phyloP scores from a whole-genome alignment of 2,113 vertebrate species.

The Melanerpes formicivorus region DNA sequence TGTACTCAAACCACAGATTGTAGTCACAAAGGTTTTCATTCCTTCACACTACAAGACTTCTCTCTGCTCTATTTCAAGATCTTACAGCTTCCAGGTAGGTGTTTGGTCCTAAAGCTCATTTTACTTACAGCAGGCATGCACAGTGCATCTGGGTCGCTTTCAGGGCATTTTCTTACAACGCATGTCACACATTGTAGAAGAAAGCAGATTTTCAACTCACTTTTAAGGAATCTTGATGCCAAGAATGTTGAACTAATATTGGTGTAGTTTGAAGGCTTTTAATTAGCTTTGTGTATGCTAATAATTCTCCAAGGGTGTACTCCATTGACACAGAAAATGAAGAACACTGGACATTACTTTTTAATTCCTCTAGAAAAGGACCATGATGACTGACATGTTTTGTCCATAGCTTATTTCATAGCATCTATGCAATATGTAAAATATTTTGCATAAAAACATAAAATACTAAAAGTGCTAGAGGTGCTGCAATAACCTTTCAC shows the following conservation, averaged over 20 bases:
- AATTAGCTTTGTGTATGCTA: not conserved
- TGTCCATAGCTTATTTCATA: not conserved
- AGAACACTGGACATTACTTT: not conserved
- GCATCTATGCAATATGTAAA: not conserved
- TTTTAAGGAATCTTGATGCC: not conserved
- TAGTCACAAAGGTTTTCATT: slow-evolving; percentile 23
- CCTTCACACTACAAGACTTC: not conserved
- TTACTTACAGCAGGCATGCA: not conserved
- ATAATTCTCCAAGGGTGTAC: not conserved
- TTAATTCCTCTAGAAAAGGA: not conserved
- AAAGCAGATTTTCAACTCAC: not conserved
- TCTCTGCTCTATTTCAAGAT: not conserved
- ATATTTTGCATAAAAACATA: not conserved
- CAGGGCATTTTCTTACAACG: not conserved
- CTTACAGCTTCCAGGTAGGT: not conserved
- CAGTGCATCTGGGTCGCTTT: not conserved
- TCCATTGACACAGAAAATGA: not conserved
- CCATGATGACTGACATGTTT: not conserved
- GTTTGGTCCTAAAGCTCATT: slow-evolving; percentile 16
- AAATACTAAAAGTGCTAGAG: not conserved
- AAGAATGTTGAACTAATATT: not conserved
- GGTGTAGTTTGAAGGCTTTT: slow-evolving; percentile 13
- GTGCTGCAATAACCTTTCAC: not conserved
- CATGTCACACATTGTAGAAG: not conserved
- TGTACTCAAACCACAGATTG: not conserved